A percentile compares a stretch with the other conserved stretches of the same genome.
These are phyloP conservation scores for Lota lota DNA, from an alignment of 2,113 vertebrate genomes.

Conservation along the genomic window DNA sequence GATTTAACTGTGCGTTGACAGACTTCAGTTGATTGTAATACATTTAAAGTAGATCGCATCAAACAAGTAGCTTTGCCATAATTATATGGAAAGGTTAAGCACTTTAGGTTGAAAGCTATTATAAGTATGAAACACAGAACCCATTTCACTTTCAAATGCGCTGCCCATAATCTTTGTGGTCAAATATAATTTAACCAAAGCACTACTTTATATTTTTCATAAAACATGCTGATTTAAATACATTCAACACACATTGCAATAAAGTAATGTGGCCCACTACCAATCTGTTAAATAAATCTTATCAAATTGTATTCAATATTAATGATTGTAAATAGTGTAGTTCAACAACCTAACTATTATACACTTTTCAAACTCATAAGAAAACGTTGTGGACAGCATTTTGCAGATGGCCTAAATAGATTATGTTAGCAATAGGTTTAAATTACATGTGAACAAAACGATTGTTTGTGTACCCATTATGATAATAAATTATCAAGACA, in stretches of 20 bases:
- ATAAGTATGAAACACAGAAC: not conserved
- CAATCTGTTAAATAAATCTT: not conserved
- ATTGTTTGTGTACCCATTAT: not conserved
- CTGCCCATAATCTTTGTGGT: not conserved
- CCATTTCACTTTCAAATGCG: not conserved
- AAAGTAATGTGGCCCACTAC: not conserved
- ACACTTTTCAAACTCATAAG: not conserved
- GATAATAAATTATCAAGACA: not conserved
- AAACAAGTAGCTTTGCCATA: too few relatives aligned
- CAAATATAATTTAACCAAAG: constrained; percentile 1
- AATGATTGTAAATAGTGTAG: not conserved
- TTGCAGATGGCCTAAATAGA: too few relatives aligned
- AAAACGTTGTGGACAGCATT: not conserved
- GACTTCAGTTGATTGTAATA: too few relatives aligned
- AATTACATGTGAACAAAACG: constrained; percentile 2
- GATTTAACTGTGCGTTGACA: too few relatives aligned
- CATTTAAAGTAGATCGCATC: too few relatives aligned
- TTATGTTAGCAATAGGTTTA: too few relatives aligned
- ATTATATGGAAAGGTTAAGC: too few relatives aligned
- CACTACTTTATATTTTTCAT: not conserved
- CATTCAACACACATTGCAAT: constrained; percentile 1
- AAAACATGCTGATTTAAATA: constrained; percentile 11
- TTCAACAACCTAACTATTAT: not conserved
- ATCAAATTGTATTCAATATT: too few relatives aligned
- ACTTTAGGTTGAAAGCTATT: too few relatives aligned